Evolutionary conservation across 2,888 invertebrate genomes (phyloP).

Genomic region (Thymelicus acteon): DNA sequence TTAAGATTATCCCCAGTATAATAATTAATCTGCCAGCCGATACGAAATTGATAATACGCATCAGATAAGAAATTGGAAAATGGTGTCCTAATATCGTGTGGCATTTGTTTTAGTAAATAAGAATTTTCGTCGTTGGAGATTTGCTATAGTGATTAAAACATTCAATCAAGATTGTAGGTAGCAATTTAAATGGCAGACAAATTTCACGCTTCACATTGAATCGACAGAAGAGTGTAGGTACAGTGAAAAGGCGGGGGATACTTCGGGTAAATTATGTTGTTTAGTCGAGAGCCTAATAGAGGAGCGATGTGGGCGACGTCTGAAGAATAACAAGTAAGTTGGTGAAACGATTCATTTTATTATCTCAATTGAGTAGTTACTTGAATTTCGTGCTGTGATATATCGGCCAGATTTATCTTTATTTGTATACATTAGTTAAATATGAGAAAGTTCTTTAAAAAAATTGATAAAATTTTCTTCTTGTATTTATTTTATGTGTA

Average conservation of each 20-base stretch:
- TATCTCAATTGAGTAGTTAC: background rate
- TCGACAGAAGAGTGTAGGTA: background rate
- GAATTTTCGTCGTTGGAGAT: background rate
- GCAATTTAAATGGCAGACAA: background rate
- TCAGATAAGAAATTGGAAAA: too few relatives aligned
- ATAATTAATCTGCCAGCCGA: too few relatives aligned
- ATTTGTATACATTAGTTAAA: too few relatives aligned
- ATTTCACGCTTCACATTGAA: background rate
- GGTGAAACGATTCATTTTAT: background rate
- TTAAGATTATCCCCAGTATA: too few relatives aligned
- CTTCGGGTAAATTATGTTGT: slow-evolving; percentile 5
- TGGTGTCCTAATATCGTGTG: too few relatives aligned
- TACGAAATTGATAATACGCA: too few relatives aligned
- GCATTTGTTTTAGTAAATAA: background rate
- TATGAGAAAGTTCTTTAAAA: too few relatives aligned
- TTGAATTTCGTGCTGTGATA: too few relatives aligned
- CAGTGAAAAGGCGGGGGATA: slow-evolving; percentile 5
- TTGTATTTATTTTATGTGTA: too few relatives aligned
- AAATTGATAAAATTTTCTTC: too few relatives aligned
- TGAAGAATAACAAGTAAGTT: background rate
- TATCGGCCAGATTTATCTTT: too few relatives aligned
- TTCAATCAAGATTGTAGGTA: background rate
- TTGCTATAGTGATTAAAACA: background rate
- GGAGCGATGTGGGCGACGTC: background rate
- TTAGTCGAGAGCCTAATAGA: background rate